Conservation (phyloP, 2,888 invertebrate species). For the Barypeithes pellucidus region DNA sequence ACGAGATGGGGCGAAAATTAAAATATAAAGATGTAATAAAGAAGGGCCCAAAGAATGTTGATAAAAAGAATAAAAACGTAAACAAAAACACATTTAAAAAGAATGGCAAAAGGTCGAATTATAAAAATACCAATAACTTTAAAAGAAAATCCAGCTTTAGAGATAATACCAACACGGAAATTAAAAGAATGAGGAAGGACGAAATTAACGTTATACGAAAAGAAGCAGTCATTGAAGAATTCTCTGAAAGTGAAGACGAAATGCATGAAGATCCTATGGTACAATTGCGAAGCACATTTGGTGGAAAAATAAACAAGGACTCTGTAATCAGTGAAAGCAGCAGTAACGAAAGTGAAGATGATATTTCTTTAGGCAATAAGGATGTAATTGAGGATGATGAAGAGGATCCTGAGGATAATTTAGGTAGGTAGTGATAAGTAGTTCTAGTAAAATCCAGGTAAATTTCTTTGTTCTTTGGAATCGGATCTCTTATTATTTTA, state of each 20-base stretch:
- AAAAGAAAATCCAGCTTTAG: slow-evolving; percentile 55
- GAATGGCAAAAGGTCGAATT: slow-evolving; percentile 55
- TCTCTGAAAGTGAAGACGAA: slow-evolving; percentile 57
- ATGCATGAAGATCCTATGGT: slow-evolving; percentile 58
- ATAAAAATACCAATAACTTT: slow-evolving; percentile 53
- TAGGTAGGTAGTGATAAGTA: slow-evolving; percentile 26
- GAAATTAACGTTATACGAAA: slow-evolving; percentile 9
- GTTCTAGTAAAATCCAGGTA: too few species aligned
- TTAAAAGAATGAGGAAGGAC: slow-evolving; percentile 62
- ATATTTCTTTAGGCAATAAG: slow-evolving; percentile 48
- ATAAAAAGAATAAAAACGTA: slow-evolving; percentile 53
- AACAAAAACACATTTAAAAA: slow-evolving; percentile 12
- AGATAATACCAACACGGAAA: slow-evolving; percentile 73
- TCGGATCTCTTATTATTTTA: not conserved
- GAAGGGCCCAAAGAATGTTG: slow-evolving; percentile 50
- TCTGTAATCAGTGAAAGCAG: slow-evolving; percentile 62
- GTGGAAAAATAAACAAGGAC: slow-evolving; percentile 53
- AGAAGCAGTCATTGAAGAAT: slow-evolving; percentile 41
- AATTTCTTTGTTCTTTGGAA: not conserved
- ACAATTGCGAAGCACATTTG: slow-evolving; percentile 61
- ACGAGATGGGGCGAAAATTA: slow-evolving; percentile 55
- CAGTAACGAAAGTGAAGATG: slow-evolving; percentile 57
- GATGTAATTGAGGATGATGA: slow-evolving; percentile 58
- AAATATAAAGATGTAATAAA: slow-evolving; percentile 61
- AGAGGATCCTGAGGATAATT: slow-evolving; percentile 30